Percentiles rank a stretch among this genome's conserved stretches.
Conservation (phyloP, 2,888 invertebrate species). For the Onthophagus sagittarius region DNA sequence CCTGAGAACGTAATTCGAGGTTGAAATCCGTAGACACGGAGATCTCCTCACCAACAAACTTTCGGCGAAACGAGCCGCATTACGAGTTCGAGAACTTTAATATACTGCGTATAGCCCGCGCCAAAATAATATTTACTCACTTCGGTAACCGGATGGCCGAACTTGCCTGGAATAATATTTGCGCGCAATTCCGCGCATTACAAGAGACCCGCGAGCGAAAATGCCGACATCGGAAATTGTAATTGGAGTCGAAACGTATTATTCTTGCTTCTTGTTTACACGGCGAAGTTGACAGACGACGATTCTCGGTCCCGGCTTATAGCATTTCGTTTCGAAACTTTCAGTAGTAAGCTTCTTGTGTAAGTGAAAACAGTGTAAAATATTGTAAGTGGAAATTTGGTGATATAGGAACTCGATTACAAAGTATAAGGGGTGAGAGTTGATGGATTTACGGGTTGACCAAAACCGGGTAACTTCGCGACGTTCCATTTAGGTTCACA, state of each 20-base stretch:
- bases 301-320: neutral
- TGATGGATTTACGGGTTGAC: neutral
- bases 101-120: slow-evolving; percentile 8
- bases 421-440: neutral
- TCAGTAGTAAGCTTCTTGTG: neutral
- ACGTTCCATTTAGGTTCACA: neutral
- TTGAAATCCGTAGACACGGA: neutral
- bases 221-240: slow-evolving; percentile 4
- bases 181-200: slow-evolving; percentile 20
- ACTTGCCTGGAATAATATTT: slow-evolving; percentile 27
- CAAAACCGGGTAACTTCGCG: neutral
- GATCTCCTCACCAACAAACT: neutral
- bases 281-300: neutral
- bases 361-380: no score
- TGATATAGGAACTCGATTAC: neutral
- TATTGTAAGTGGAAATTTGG: no score
- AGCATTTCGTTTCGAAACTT: neutral
- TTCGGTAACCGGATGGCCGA: slow-evolving; percentile 7
- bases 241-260: neutral
- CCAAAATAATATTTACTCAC: slow-evolving; percentile 18
- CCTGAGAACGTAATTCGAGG: neutral
- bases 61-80: neutral
- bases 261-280: neutral
- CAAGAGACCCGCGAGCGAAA: neutral
- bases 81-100: slow-evolving; percentile 20